Evolutionary conservation across 2,113 vertebrate species (phyloP), one percentile per base, ranked within the genome.

Genomic region (Plecturocebus donacophilus): DNA sequence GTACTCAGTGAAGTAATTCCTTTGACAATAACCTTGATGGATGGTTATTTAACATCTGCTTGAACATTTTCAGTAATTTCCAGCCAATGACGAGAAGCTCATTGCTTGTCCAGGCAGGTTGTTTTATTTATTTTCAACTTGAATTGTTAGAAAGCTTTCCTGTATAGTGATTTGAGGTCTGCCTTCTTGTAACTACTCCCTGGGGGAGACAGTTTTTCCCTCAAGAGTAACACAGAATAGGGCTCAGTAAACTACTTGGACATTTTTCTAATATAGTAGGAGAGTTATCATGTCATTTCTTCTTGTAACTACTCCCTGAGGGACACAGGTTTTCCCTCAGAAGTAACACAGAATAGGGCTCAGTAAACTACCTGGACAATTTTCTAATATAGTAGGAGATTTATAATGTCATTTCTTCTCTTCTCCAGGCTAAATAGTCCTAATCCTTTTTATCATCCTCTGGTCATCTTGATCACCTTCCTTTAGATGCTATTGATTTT

Each of bases 41-140:
- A 76, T 85, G 68, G 56, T 49, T 94, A 76, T 85, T 84, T 90
- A 96, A 93, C 71, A 91, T 96, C 87, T 94, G 71, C 82, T 93
- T 79, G 54, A 88, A 77, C 30, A n/a, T 85, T 87, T 94, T 68
- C 56, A 70, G 4, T 77, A 79, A 82, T 96, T 91, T 87, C 89
- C 54, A 64, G 61, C 61, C 61, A 77, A 56, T 30, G 23, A 80
- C 25, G 11, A 61, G 47, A 87, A 70, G 32, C 40, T 95, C 40
- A 66, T 20, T 92, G 76, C 32, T 96, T 94, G 68, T 84, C 64
- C 61, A n/a, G 68, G 76, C 35, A 90, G 45, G 13, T 68, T 17
- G 23, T 92, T 96, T 90, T 95, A 89, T 92, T 97, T 94, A 83
- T 68, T 92, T 54, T 14, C 7, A 80, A 49, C 38, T 80, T 42